Evolutionary conservation across 2,113 vertebrate genomes (phyloP), one percentile per base, ranked within the genome.

Genomic region (Dipodomys spectabilis): DNA sequence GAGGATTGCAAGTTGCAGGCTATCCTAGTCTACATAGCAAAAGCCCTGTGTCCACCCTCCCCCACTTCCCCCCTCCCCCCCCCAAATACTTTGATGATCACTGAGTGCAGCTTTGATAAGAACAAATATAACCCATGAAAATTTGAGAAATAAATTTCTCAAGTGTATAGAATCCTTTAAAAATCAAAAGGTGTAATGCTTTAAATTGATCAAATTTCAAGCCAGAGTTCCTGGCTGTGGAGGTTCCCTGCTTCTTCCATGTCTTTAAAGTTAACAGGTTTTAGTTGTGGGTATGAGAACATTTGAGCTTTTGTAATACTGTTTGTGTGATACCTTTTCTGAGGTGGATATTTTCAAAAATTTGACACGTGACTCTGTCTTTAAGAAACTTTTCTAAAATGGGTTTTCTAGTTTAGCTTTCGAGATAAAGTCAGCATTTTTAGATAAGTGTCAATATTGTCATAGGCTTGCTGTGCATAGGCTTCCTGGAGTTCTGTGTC

Each of bases 281-380:
- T 75, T 64, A 82, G 65, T 39, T 81, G 62, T 90, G 49, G 13
- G 15, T 57, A 45, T 44, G 11, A 94, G 23, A 22, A 39, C 30
- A 13, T 23, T 91, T 75, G 28, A 13, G 32, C 72, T 75, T 91
- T 82, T 53, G 87, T 60, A 68, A 19, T 81, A 28, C 12, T 86
- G 4, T 60, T 85, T 39, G 44, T 64, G 25, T 35, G 20, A 62
- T 35, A 25, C 18, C 69, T 90, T 94, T 74, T 94, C 93, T 84
- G 72, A 86, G 28, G 60, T 16, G 1, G 62, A 30, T 15, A 16
- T 67, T 64, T 74, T 73, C 16, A 49, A 84, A 68, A 83, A 39
- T 64, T 69, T 80, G 60, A 92, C 22, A 39, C 28, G 1, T n/a
- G 28, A 67, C 45, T 32, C 7, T 79, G 8, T 81, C 32, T 91